Evolutionary conservation across 2,797 vertebrate genomes (phyloP).

Genomic region (Phalloptychus januarius): DNA sequence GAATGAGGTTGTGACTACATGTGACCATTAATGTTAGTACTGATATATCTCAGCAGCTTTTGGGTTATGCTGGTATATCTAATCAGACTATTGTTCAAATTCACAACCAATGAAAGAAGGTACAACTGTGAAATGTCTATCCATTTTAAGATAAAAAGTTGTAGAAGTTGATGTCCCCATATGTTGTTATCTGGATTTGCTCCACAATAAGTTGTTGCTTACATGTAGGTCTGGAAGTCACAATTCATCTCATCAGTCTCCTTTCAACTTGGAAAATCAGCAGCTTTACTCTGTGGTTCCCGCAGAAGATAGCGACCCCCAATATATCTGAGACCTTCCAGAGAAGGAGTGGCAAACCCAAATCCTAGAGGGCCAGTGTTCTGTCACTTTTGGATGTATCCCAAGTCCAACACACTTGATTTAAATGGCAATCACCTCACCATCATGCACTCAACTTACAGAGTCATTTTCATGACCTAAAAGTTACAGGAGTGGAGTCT

Average conservation of each 20-base stretch:
- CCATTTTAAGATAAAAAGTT: neutral
- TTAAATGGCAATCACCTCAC: neutral
- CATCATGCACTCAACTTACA: neutral
- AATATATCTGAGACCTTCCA: neutral
- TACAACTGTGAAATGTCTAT: neutral
- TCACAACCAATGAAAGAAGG: neutral
- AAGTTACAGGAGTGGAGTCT: neutral
- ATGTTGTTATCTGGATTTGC: neutral
- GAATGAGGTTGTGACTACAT: neutral
- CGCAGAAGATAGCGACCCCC: neutral
- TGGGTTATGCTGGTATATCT: neutral
- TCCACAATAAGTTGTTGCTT: neutral
- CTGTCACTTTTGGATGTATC: neutral
- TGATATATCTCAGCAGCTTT: neutral
- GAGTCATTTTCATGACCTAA: neutral
- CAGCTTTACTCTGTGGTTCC: neutral
- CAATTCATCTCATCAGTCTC: neutral
- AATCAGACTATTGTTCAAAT: neutral
- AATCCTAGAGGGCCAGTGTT: too few relatives aligned
- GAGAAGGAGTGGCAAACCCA: neutral
- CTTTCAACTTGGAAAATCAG: neutral
- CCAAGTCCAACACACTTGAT: neutral
- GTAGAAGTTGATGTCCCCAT: neutral
- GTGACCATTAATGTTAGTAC: neutral
- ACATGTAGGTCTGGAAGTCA: neutral